Evolutionary conservation across 2,797 vertebrate genomes (phyloP).

Genomic region (Siniperca scherzeri): DNA sequence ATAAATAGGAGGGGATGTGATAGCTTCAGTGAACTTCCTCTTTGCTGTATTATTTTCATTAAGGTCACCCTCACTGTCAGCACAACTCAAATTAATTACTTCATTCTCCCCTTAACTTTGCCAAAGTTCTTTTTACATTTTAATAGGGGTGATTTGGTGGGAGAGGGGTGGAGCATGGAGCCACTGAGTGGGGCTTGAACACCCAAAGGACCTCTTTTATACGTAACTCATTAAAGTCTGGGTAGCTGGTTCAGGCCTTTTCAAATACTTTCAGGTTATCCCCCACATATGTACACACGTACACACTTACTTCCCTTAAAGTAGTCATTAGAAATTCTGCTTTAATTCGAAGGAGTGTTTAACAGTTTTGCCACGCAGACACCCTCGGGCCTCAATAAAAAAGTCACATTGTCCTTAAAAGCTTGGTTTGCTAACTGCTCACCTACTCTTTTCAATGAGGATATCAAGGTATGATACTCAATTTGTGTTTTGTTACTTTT

Average conservation of each 20-base stretch:
- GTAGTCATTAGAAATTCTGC: conserved; percentile 71
- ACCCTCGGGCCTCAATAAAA: conserved; percentile 63
- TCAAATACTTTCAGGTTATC: conserved; percentile 70
- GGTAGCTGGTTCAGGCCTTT: conserved; percentile 64
- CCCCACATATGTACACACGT: conserved; percentile 38
- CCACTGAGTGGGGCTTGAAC: conserved; percentile 29
- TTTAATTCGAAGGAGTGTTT: conserved; percentile 78
- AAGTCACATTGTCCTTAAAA: conserved; percentile 79
- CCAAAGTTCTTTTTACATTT: conserved; percentile 60
- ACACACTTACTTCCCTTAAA: conserved; percentile 58
- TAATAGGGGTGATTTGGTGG: conserved; percentile 61
- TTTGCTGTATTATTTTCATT: conserved; percentile 53
- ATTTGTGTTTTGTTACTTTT: background rate
- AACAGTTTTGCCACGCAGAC: conserved; percentile 72
- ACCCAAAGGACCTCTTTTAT: conserved; percentile 74
- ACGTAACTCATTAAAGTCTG: conserved; percentile 81
- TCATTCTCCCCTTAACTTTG: conserved; percentile 60
- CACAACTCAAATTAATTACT: conserved; percentile 67
- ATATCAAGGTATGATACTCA: background rate
- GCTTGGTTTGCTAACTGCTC: conserved; percentile 37
- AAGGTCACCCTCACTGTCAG: conserved; percentile 75
- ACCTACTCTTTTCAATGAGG: conserved; percentile 15
- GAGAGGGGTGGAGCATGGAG: conserved; percentile 41
- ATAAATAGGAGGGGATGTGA: background rate
- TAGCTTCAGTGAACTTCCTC: conserved; percentile 30